Conservation (phyloP, 2,888 invertebrate genomes). For the Pediacus dermestoides region DNA sequence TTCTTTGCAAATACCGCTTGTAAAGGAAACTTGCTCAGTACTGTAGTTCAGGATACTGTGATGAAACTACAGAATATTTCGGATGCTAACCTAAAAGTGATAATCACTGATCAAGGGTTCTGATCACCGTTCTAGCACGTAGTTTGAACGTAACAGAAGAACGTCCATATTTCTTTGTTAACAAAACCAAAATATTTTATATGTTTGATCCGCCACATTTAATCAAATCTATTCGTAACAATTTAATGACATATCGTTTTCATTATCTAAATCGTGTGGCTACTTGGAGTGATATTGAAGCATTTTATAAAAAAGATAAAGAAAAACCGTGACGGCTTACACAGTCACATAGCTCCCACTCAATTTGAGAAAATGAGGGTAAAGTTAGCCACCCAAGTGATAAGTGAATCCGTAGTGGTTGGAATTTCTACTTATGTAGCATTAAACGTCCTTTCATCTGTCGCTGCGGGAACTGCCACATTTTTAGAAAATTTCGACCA, state of each 20-base stretch:
- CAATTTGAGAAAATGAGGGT: slow-evolving; percentile 27
- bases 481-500: slow-evolving; percentile 17
- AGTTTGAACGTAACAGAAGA: slow-evolving; percentile 12
- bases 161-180: slow-evolving; percentile 9
- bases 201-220: slow-evolving; percentile 18
- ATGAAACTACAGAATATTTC: not conserved
- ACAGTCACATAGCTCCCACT: slow-evolving; percentile 22
- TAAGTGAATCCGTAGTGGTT: slow-evolving; percentile 22
- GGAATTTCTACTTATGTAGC: slow-evolving; percentile 17
- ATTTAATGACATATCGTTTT: slow-evolving; percentile 13
- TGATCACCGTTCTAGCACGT: not conserved
- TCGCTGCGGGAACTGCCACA: slow-evolving; percentile 13
- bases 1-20: slow-evolving; percentile 11
- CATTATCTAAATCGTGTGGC: not conserved
- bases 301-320: not conserved
- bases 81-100: not conserved
- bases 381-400: slow-evolving; percentile 20
- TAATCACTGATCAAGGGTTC: slow-evolving; percentile 2
- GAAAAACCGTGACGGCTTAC: no score
- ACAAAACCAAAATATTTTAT: slow-evolving; percentile 12
- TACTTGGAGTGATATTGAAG: not conserved
- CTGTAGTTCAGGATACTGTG: slow-evolving; percentile 15
- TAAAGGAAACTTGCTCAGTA: slow-evolving; percentile 22
- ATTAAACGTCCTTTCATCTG: slow-evolving; percentile 12
- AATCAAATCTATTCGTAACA: slow-evolving; percentile 20